A percentile compares a stretch with the other conserved stretches of the same genome.
phyloP scores from a whole-genome alignment of 1,140 invertebrate species.

The Calephelis nemesis region DNA sequence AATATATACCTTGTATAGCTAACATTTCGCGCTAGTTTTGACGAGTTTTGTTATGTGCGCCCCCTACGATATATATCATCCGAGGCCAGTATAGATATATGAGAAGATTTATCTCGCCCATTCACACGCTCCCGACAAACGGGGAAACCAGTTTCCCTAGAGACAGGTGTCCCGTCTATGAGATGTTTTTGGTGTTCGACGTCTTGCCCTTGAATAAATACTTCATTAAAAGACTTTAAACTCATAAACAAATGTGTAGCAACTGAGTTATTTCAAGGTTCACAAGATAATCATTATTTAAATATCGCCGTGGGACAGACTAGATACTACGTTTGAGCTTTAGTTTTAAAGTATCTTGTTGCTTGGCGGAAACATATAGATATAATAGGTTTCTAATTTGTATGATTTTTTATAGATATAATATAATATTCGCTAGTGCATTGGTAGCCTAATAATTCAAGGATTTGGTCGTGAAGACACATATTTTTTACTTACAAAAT shows the following conservation, averaged over 20 bases:
- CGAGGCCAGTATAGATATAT: conserved; percentile 52
- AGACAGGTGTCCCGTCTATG: conserved; percentile 35
- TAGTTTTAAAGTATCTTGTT: not conserved
- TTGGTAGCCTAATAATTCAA: no score
- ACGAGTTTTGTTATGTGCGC: not conserved
- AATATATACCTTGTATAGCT: not conserved
- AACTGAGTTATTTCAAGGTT: conserved; percentile 1
- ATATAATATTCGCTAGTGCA: no score
- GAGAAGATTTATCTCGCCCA: conserved; percentile 59
- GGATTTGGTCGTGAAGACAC: no score
- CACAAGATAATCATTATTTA: conserved; percentile 10
- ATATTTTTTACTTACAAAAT: no score
- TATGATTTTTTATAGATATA: no score
- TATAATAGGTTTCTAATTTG: no score
- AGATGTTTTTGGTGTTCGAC: conserved; percentile 21
- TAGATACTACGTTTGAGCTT: not conserved
- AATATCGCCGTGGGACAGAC: conserved; percentile 7
- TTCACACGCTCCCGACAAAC: conserved; percentile 57
- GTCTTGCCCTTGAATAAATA: conserved; percentile 12
- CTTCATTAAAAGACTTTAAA: conserved; percentile 14
- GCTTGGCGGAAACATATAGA: not conserved
- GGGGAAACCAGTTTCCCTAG: conserved; percentile 59
- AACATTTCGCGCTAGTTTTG: not conserved
- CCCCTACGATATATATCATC: not conserved
- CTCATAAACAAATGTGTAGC: conserved; percentile 3